These are phyloP conservation scores for Pterocles gutturalis DNA, from an alignment of 2,113 vertebrate species.

Conservation along the genomic window DNA sequence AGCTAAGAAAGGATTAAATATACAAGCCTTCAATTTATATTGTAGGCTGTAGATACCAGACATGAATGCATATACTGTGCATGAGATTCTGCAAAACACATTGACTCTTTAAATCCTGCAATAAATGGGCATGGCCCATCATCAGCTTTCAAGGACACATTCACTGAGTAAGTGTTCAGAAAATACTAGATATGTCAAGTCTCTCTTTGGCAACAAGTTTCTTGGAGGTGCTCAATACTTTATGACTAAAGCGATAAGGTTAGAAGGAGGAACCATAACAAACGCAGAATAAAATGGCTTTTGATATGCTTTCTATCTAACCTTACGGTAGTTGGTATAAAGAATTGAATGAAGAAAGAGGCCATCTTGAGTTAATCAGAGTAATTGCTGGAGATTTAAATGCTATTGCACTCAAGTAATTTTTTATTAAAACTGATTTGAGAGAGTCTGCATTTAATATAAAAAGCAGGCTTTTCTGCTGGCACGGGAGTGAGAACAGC, in stretches of 20 bases:
- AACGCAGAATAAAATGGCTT: background rate
- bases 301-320: background rate
- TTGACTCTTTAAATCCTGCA: background rate
- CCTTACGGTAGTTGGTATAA: background rate
- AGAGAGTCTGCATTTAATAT: constrained; percentile 66
- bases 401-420: constrained; percentile 43
- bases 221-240: background rate
- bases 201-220: background rate
- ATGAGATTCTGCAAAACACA: background rate
- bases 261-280: background rate
- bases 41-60: background rate
- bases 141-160: background rate
- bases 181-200: background rate
- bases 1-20: background rate
- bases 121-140: background rate
- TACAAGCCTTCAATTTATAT: background rate
- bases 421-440: constrained; percentile 68
- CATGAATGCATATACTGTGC: background rate
- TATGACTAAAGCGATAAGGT: background rate
- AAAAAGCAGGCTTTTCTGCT: constrained; percentile 67
- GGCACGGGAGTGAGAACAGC: constrained; percentile 82
- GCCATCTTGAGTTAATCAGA: constrained; percentile 67
- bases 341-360: background rate
- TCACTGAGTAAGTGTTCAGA: background rate
- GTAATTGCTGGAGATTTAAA: constrained; percentile 64